Conservation (phyloP, 2,797 vertebrate genomes). For the Notolepis coatsorum region DNA sequence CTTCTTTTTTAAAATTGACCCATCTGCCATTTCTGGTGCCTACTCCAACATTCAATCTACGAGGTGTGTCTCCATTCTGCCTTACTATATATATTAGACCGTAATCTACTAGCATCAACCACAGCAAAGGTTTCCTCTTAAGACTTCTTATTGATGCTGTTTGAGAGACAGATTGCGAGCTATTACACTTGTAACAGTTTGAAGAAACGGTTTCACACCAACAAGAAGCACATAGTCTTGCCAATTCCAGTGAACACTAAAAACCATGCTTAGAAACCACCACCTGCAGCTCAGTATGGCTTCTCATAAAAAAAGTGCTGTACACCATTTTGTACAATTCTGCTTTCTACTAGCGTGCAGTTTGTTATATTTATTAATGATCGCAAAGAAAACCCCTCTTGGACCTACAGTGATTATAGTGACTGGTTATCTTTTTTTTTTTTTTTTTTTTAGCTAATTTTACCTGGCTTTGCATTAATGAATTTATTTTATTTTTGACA, state of each 20-base stretch:
- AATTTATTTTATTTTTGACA: conserved; percentile 20
- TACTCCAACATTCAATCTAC: conserved; percentile 33
- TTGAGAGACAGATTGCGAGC: conserved; percentile 19
- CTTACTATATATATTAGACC: conserved; percentile 56
- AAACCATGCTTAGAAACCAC: conserved; percentile 45
- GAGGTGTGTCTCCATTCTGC: conserved; percentile 67
- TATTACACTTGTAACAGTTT: not conserved
- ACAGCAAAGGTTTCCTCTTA: conserved; percentile 33
- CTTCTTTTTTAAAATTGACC: conserved; percentile 38
- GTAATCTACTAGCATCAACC: conserved; percentile 36
- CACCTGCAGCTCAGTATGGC: conserved; percentile 34
- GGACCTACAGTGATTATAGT: conserved; percentile 49
- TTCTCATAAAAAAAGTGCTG: conserved; percentile 46
- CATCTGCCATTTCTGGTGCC: conserved; percentile 67
- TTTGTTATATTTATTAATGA: conserved; percentile 65
- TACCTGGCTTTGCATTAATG: conserved; percentile 47
- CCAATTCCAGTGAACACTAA: conserved; percentile 75
- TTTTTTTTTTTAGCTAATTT: conserved; percentile 49
- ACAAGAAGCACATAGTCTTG: conserved; percentile 52
- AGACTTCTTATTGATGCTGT: conserved; percentile 21
- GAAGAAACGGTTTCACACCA: conserved; percentile 6
- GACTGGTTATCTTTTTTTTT: conserved; percentile 15
- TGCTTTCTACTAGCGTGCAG: conserved; percentile 57
- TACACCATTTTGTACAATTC: conserved; percentile 54
- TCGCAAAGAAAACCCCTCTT: conserved; percentile 37